Evolutionary conservation across 2,113 vertebrate species (phyloP).

Genomic region (Anarrhichthys ocellatus): DNA sequence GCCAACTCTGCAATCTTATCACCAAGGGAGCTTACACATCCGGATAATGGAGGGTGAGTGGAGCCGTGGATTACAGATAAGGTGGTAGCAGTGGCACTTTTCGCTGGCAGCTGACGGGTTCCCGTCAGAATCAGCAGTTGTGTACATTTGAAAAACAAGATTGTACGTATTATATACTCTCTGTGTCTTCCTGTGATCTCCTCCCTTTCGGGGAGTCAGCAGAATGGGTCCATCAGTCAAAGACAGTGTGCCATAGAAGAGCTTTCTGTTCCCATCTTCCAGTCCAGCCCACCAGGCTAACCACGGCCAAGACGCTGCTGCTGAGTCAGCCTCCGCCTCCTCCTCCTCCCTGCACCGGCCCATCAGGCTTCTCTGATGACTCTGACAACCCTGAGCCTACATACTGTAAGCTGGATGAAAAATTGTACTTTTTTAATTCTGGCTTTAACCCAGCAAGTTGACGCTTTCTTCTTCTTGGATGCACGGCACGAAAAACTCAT

Average conservation of each 20-base stretch:
- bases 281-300: slow-evolving; percentile 37
- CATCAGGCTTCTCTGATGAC: slow-evolving; percentile 28
- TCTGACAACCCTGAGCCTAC: slow-evolving; percentile 26
- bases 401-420: slow-evolving; percentile 8
- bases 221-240: slow-evolving; percentile 48
- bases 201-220: slow-evolving; percentile 36
- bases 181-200: slow-evolving; percentile 7
- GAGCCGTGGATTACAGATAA: no score
- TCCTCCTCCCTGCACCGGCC: not conserved
- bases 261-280: slow-evolving; percentile 13
- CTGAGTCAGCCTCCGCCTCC: slow-evolving; percentile 52
- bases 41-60: no score
- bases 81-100: no score
- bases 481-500: slow-evolving; percentile 67
- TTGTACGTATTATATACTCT: not conserved
- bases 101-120: no score
- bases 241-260: slow-evolving; percentile 20
- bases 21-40: no score
- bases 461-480: slow-evolving; percentile 75
- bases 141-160: not conserved
- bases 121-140: no score
- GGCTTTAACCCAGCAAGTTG: slow-evolving; percentile 63
- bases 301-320: slow-evolving; percentile 22
- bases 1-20: no score
- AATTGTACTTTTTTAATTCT: slow-evolving; percentile 13